Evolutionary conservation across 2,797 vertebrate species (phyloP).

Genomic region (Hippopotamyrus pictus): DNA sequence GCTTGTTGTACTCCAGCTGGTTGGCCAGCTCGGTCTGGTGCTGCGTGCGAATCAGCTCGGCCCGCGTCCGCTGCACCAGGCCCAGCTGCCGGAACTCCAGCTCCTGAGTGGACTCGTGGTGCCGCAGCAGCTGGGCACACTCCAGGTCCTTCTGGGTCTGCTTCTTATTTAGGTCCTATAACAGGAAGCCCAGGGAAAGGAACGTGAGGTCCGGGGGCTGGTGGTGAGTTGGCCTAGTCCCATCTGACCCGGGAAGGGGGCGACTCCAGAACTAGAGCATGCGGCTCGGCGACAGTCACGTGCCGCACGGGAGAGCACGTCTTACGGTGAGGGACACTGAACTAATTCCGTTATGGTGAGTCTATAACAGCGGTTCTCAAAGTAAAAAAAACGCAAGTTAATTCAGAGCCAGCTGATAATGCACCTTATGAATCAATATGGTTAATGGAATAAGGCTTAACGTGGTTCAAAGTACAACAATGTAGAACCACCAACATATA

Average conservation of each 20-base stretch:
- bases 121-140: conserved; percentile 81
- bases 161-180: conserved; percentile 86
- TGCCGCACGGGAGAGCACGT: background rate
- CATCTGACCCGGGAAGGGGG: background rate
- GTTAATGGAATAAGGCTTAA: background rate
- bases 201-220: background rate
- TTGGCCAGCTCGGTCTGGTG: conserved; percentile 91
- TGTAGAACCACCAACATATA: background rate
- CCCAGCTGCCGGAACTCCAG: conserved; percentile 82
- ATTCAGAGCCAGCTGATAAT: background rate
- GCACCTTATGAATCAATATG: background rate
- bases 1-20: conserved; percentile 92
- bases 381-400: background rate
- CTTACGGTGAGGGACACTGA: background rate
- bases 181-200: background rate
- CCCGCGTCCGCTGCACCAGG: conserved; percentile 78
- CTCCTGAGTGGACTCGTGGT: conserved; percentile 87
- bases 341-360: background rate
- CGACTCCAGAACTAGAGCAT: background rate
- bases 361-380: background rate
- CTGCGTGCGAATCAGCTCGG: conserved; percentile 85
- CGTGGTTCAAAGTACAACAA: background rate
- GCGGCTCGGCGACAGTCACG: background rate
- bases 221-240: background rate
- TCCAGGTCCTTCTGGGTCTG: conserved; percentile 89